These are phyloP conservation scores for Acinonyx jubatus DNA, from an alignment of 2,113 vertebrate genomes.

Conservation along the genomic window DNA sequence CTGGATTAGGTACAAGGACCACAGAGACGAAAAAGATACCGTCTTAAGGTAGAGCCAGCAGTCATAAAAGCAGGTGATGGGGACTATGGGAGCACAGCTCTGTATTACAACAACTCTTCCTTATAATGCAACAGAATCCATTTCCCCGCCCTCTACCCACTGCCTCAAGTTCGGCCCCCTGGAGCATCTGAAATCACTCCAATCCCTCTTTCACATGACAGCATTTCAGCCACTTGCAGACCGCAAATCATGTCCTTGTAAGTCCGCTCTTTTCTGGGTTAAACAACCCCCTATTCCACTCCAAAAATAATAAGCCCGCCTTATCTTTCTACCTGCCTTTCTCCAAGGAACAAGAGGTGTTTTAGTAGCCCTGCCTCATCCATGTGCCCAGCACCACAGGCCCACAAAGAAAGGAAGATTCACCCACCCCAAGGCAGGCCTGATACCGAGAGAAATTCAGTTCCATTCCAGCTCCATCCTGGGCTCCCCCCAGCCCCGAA, in stretches of 20 bases:
- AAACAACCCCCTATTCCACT: conserved; percentile 16
- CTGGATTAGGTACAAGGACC: not conserved
- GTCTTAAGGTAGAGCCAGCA: not conserved
- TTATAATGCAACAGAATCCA: not conserved
- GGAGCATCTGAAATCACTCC: not conserved
- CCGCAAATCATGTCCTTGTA: not conserved
- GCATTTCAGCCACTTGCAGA: conserved; percentile 1
- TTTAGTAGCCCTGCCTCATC: conserved; percentile 44
- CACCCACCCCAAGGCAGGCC: not conserved
- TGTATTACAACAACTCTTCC: not conserved
- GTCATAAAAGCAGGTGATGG: not conserved
- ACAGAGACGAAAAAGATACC: not conserved
- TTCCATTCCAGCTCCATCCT: not conserved
- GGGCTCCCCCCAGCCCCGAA: not conserved
- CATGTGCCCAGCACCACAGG: conserved; percentile 41
- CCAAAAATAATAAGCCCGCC: conserved; percentile 54
- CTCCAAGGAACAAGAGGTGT: conserved; percentile 63
- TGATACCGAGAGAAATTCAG: not conserved
- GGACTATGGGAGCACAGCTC: not conserved
- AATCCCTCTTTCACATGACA: conserved; percentile 14
- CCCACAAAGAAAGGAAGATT: conserved; percentile 34
- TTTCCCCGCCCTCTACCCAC: not conserved
- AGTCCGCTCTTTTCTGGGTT: conserved; percentile 19
- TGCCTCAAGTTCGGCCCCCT: not conserved
- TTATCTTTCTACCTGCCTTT: conserved; percentile 57